These are phyloP conservation scores for Lathamus discolor DNA, from an alignment of 2,113 vertebrate species.

Conservation along the genomic window DNA sequence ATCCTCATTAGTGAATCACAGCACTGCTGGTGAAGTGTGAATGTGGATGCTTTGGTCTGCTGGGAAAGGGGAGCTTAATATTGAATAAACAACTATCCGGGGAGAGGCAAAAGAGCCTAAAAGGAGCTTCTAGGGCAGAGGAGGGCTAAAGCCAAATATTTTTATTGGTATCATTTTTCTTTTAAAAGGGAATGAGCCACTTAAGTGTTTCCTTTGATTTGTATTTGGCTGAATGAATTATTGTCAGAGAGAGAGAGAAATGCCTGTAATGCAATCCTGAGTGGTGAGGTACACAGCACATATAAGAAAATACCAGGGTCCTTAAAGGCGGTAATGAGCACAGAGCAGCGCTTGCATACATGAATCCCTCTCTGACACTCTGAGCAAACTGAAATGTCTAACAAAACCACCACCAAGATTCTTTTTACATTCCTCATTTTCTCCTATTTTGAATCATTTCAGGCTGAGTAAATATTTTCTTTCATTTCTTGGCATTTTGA, in stretches of 20 bases:
- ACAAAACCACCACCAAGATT: neutral
- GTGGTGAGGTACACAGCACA: neutral
- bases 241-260: neutral
- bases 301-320: neutral
- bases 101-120: neutral
- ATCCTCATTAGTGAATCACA: constrained; percentile 42
- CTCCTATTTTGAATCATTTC: neutral
- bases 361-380: neutral
- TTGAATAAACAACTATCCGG: constrained; percentile 14
- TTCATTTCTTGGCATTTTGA: neutral
- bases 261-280: neutral
- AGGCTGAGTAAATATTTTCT: neutral
- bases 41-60: neutral
- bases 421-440: neutral
- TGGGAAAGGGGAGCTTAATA: constrained; percentile 42
- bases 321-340: neutral
- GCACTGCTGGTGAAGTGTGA: neutral
- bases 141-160: constrained; percentile 31
- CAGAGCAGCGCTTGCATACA: neutral
- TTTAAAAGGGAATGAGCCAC: neutral
- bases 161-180: neutral
- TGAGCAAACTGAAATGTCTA: neutral
- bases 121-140: constrained; percentile 18
- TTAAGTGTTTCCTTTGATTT: constrained; percentile 27
- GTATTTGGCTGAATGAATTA: constrained; percentile 18